Conservation (phyloP, 2,797 vertebrate genomes). For the Pachyuromys duprasi region DNA sequence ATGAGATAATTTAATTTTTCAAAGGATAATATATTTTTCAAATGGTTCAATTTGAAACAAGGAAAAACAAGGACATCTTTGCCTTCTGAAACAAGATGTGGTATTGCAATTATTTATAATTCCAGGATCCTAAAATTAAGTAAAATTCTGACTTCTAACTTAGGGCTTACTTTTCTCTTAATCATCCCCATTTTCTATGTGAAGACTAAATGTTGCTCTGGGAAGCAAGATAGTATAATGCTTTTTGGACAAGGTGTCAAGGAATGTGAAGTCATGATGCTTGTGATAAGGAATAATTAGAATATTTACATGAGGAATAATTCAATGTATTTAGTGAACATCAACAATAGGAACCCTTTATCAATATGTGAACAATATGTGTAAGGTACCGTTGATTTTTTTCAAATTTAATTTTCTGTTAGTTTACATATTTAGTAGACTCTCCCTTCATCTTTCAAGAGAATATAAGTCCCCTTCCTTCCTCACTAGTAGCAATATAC, state of each 20-base stretch:
- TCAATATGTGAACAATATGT: neutral
- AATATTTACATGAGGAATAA: neutral
- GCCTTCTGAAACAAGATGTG: conserved; percentile 33
- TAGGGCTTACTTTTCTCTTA: neutral
- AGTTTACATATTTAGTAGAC: neutral
- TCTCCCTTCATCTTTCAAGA: neutral
- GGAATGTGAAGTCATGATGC: neutral
- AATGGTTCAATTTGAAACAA: conserved; percentile 59
- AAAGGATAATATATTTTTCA: conserved; percentile 54
- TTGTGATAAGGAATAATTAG: neutral
- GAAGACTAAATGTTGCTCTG: neutral
- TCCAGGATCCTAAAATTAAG: neutral
- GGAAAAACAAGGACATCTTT: conserved; percentile 54
- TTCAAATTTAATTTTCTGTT: neutral
- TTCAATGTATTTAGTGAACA: neutral
- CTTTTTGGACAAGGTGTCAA: rapidly evolving
- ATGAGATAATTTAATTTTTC: conserved; percentile 64
- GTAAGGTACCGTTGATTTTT: neutral
- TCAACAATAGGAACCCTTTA: neutral
- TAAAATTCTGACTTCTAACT: conserved; percentile 27
- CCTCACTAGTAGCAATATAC: neutral
- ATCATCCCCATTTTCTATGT: neutral
- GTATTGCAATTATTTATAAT: conserved; percentile 36
- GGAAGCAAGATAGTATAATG: neutral
- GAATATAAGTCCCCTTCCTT: neutral